phyloP scores from a whole-genome alignment of 2,113 vertebrate genomes.

The Saimiri boliviensis region DNA sequence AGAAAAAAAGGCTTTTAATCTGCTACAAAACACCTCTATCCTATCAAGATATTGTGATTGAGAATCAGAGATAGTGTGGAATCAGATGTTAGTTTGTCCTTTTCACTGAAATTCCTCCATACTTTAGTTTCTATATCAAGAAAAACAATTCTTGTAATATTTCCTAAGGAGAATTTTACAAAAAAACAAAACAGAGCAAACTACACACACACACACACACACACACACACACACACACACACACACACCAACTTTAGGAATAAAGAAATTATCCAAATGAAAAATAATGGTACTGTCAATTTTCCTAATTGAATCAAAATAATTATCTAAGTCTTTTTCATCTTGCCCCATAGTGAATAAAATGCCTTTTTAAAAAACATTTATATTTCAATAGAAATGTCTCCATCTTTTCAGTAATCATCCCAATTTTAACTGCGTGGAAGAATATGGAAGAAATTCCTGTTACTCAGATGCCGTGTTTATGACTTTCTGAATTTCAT shows the following conservation, averaged over 20 bases:
- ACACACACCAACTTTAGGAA: background rate
- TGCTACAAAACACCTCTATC: background rate
- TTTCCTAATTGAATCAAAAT: slow-evolving; percentile 45
- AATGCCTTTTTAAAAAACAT: background rate
- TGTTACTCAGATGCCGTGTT: background rate
- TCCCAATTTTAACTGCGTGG: slow-evolving; percentile 14
- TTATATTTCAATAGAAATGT: background rate
- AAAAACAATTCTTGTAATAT: background rate
- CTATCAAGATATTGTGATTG: background rate
- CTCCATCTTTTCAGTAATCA: background rate
- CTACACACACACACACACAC: no score
- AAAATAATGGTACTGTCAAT: slow-evolving; percentile 35
- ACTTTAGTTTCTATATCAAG: background rate
- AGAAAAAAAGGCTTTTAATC: background rate
- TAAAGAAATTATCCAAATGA: slow-evolving; percentile 46
- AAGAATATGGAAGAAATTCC: background rate
- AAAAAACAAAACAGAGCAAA: background rate
- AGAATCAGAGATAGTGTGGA: background rate
- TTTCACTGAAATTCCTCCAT: background rate
- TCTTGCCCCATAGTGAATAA: slow-evolving; percentile 30
- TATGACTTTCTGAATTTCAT: slow-evolving; percentile 1
- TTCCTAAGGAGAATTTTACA: background rate
- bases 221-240: no score
- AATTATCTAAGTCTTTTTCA: slow-evolving; percentile 17
- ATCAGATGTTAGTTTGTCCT: background rate